These are phyloP conservation scores for Aphelinus certus DNA, from an alignment of 1,140 invertebrate species.

Conservation along the genomic window DNA sequence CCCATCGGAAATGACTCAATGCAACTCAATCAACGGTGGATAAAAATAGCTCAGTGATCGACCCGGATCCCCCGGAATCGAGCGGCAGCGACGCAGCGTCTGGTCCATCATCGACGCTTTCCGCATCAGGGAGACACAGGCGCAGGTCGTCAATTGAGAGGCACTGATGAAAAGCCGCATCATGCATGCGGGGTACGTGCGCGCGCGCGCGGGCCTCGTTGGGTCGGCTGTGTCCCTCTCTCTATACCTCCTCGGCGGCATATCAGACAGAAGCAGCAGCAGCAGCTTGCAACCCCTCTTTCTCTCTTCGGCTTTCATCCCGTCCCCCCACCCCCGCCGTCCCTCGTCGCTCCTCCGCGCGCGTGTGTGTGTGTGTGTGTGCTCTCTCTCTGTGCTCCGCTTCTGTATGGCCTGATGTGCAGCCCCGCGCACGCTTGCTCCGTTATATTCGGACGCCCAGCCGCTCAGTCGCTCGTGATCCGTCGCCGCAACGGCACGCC, in stretches of 20 bases:
- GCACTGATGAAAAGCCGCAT: not conserved
- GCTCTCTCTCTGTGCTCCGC: not conserved
- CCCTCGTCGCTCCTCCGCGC: too few species aligned
- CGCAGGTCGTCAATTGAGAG: not conserved
- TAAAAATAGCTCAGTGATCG: too few species aligned
- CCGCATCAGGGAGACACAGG: not conserved
- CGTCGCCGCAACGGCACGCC: constrained; percentile 25
- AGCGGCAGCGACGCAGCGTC: not conserved
- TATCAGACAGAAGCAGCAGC: not conserved
- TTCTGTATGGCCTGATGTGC: not conserved
- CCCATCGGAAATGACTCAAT: too few species aligned
- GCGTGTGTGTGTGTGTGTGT: too few species aligned
- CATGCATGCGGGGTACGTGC: too few species aligned
- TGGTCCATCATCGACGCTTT: not conserved
- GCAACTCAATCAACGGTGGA: too few species aligned
- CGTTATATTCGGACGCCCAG: constrained; percentile 1
- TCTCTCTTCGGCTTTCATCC: not conserved
- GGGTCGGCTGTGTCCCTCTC: not conserved
- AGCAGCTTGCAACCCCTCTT: not conserved
- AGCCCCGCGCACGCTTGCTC: constrained; percentile 5
- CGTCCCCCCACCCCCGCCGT: not conserved
- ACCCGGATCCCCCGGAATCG: not conserved
- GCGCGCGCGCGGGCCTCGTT: not conserved
- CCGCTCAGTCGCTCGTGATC: constrained; percentile 50
- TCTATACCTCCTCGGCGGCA: not conserved